These are phyloP conservation scores for Aromia moschata DNA, from an alignment of 2,888 invertebrate genomes.

Conservation along the genomic window DNA sequence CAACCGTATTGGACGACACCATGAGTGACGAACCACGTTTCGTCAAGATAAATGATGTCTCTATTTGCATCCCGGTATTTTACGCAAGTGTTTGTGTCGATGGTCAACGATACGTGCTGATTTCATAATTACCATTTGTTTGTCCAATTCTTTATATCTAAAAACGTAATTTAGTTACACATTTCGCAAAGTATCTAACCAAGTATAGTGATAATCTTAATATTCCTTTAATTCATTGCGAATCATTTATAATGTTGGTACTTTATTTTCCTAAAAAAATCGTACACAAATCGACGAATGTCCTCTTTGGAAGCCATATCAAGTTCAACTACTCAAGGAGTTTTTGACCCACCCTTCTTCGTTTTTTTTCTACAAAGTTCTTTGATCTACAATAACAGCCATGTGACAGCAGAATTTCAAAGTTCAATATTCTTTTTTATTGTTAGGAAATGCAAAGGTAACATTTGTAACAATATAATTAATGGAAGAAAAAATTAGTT, in stretches of 20 bases:
- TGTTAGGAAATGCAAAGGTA: no score
- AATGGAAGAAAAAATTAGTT: no score
- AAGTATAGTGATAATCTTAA: slow-evolving; percentile 1
- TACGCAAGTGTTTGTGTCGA: not conserved
- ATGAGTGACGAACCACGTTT: slow-evolving; percentile 43
- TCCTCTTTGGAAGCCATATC: not conserved
- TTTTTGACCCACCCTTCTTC: no score
- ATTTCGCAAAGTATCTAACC: slow-evolving; percentile 1
- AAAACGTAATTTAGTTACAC: slow-evolving; percentile 1
- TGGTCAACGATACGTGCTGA: not conserved
- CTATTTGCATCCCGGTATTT: slow-evolving; percentile 13
- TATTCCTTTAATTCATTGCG: slow-evolving; percentile 1
- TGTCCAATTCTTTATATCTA: not conserved
- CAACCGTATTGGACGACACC: slow-evolving; percentile 36
- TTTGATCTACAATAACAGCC: no score
- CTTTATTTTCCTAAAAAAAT: not conserved
- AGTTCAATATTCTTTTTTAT: no score
- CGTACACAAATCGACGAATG: not conserved
- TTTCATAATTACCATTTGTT: slow-evolving; percentile 4
- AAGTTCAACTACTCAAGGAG: no score
- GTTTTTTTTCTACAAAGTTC: not conserved
- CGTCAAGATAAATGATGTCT: slow-evolving; percentile 36
- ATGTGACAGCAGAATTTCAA: no score
- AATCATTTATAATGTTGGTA: slow-evolving; percentile 10
- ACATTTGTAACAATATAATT: no score